Evolutionary conservation across 2,113 vertebrate genomes (phyloP).

Genomic region (Tachysurus vachellii): DNA sequence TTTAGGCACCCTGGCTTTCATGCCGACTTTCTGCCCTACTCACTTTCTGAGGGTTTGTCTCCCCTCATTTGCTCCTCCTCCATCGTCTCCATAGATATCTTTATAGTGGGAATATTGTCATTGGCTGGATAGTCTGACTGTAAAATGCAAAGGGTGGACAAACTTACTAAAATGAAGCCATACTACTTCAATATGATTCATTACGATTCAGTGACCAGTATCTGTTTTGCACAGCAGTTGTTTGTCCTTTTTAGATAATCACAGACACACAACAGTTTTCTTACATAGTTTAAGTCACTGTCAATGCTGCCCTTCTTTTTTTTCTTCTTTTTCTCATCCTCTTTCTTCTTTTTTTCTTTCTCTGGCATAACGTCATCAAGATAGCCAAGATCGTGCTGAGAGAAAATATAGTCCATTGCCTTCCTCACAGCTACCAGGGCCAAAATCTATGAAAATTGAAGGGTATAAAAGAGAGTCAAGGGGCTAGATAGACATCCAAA

Average conservation of each 20-base stretch:
- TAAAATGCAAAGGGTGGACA: conserved; percentile 76
- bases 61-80: conserved; percentile 94
- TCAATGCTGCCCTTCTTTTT: conserved; percentile 95
- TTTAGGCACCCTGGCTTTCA: not conserved
- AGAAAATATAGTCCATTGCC: conserved; percentile 97
- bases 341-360: conserved; percentile 99
- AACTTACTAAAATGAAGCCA: not conserved
- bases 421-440: conserved; percentile 93
- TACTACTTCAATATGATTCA: not conserved
- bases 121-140: conserved; percentile 95
- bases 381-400: conserved; percentile 95
- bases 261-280: conserved; percentile 48
- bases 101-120: conserved; percentile 96
- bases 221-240: not conserved
- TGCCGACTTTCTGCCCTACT: conserved; percentile 74
- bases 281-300: conserved; percentile 94
- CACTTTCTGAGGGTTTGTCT: conserved; percentile 90
- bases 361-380: conserved; percentile 98
- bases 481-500: no score
- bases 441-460: conserved; percentile 78
- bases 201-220: not conserved
- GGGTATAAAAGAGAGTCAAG: not conserved
- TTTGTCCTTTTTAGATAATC: not conserved
- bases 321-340: conserved; percentile 96
- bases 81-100: conserved; percentile 99